Percentiles rank a stretch among this genome's conserved stretches.
These are phyloP conservation scores for Cuniculus paca DNA, from an alignment of 2,797 vertebrate species.

Conservation along the genomic window DNA sequence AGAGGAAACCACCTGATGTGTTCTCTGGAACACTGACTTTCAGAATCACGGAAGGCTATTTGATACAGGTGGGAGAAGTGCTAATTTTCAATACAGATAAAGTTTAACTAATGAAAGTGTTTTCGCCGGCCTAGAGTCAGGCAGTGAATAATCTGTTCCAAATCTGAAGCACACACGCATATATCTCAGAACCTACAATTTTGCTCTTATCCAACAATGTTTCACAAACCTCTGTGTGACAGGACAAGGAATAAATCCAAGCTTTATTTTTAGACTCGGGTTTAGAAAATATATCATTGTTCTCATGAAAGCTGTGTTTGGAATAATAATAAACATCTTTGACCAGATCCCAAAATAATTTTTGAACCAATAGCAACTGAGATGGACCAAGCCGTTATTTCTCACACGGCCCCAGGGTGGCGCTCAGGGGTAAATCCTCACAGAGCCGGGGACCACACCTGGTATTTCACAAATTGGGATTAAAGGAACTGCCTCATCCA, in stretches of 20 bases:
- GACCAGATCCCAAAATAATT: neutral
- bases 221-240: neutral
- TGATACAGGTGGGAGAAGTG: neutral
- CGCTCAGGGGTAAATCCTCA: neutral
- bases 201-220: neutral
- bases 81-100: neutral
- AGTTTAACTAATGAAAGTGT: neutral
- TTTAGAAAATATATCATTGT: neutral
- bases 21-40: neutral
- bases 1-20: neutral
- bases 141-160: neutral
- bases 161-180: neutral
- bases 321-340: conserved; percentile 30
- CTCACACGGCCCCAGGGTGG: neutral
- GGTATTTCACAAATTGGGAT: neutral
- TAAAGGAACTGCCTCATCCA: neutral
- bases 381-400: neutral
- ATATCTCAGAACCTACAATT: neutral
- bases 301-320: neutral
- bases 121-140: neutral
- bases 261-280: neutral
- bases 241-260: neutral
- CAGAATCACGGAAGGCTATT: neutral
- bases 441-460: neutral
- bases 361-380: neutral